These are phyloP conservation scores for Lochmaea crataegi DNA, from an alignment of 2,888 invertebrate species.

Conservation along the genomic window DNA sequence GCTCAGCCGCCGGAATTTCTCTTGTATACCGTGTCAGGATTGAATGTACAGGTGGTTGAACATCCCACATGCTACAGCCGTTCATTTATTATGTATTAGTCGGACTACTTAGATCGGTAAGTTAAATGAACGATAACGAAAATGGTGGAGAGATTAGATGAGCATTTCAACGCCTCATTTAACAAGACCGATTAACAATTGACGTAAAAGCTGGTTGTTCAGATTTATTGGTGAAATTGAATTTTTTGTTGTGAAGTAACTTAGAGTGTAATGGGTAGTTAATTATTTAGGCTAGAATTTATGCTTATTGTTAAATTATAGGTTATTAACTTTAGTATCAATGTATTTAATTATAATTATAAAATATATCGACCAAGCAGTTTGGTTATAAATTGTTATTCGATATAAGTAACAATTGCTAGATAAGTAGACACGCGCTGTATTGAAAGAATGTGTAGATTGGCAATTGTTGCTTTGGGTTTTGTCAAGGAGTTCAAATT, in stretches of 20 bases:
- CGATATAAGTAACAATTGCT: no score
- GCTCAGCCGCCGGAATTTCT: not conserved
- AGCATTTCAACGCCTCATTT: not conserved
- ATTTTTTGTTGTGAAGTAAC: not conserved
- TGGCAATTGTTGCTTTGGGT: no score
- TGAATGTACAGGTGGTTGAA: slow-evolving; percentile 18
- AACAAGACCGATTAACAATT: not conserved
- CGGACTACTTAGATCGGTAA: slow-evolving; percentile 9
- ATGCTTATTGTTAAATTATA: no score
- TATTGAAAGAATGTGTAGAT: no score
- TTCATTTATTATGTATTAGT: slow-evolving; percentile 14
- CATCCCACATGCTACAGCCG: slow-evolving; percentile 11
- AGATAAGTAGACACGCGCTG: no score
- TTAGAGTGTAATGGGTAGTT: no score
- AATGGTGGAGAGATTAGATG: not conserved
- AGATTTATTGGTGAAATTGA: not conserved
- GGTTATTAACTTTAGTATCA: no score
- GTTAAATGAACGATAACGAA: slow-evolving; percentile 2
- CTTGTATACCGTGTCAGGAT: not conserved
- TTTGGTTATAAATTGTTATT: no score
- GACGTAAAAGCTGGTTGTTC: not conserved
- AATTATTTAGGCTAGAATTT: no score
- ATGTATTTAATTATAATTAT: no score
- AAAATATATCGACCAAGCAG: no score
- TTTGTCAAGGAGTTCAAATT: no score